phyloP scores from a whole-genome alignment of 2,113 vertebrate species.

The Thamnaconus septentrionalis region DNA sequence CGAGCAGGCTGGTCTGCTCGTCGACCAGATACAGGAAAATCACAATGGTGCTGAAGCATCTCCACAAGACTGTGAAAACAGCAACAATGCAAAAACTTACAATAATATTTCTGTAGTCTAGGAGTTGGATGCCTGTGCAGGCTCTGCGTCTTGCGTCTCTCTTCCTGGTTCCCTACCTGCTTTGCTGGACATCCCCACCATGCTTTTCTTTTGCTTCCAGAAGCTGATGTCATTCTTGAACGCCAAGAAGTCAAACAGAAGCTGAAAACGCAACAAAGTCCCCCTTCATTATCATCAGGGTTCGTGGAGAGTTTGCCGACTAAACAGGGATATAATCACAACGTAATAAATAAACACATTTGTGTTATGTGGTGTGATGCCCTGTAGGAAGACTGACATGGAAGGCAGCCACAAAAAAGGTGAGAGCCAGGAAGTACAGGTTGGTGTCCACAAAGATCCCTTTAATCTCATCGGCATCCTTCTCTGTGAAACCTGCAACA shows the following conservation, averaged over 20 bases:
- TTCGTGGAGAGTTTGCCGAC: too few relatives aligned
- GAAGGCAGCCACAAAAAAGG: slow-evolving; percentile 96
- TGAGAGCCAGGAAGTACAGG: slow-evolving; percentile 92
- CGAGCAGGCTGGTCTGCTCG: slow-evolving; percentile 94
- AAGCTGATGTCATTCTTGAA: slow-evolving; percentile 99
- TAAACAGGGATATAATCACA: too few relatives aligned
- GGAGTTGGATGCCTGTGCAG: too few relatives aligned
- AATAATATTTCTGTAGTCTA: too few relatives aligned
- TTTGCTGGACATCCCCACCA: slow-evolving; percentile 98
- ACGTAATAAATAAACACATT: too few relatives aligned
- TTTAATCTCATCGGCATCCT: slow-evolving; percentile 97
- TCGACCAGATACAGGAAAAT: slow-evolving; percentile 97
- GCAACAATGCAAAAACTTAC: background rate
- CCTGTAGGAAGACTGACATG: slow-evolving; percentile 80
- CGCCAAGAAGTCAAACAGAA: slow-evolving; percentile 97
- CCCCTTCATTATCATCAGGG: background rate
- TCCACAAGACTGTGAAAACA: slow-evolving; percentile 84
- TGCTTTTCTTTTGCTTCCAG: slow-evolving; percentile 97
- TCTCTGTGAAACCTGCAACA: slow-evolving; percentile 92
- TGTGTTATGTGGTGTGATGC: background rate
- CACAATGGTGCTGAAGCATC: slow-evolving; percentile 96
- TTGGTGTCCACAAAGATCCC: slow-evolving; percentile 99
- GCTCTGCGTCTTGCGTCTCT: too few relatives aligned
- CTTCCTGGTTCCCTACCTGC: slow-evolving; percentile 78
- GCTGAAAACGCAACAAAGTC: slow-evolving; percentile 71